Conservation (phyloP, 2,113 vertebrate species). For the Mohoua ochrocephala region DNA sequence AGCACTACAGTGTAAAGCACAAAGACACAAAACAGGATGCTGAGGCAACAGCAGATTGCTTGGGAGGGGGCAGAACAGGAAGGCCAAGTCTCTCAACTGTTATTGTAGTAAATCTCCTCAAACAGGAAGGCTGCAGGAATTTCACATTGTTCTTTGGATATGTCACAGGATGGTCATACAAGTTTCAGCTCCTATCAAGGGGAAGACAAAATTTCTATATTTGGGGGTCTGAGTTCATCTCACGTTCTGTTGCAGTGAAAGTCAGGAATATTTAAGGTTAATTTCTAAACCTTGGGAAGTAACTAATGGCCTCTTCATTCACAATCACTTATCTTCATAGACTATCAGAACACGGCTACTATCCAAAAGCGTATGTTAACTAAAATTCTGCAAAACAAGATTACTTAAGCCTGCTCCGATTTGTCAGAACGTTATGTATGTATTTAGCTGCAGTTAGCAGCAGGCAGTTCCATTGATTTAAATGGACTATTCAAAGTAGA, state of each 20-base stretch:
- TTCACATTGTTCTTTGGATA: background rate
- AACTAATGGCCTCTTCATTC: background rate
- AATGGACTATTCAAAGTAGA: background rate
- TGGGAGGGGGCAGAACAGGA: background rate
- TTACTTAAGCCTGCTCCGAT: background rate
- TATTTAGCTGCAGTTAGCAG: background rate
- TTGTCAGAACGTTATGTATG: background rate
- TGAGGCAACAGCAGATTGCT: background rate
- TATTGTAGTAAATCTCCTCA: background rate
- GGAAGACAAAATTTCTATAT: background rate
- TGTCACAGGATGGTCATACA: background rate
- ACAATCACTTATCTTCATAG: background rate
- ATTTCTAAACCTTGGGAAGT: background rate
- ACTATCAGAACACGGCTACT: background rate
- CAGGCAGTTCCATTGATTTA: background rate
- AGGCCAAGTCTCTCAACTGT: background rate
- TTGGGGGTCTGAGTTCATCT: background rate
- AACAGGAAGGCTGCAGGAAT: slow-evolving; percentile 30
- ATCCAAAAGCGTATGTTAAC: background rate
- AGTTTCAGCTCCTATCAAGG: background rate
- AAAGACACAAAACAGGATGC: slow-evolving; percentile 36
- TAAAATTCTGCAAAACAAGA: background rate
- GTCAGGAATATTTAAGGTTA: background rate
- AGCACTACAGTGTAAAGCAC: background rate
- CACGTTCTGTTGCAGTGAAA: background rate